These are phyloP conservation scores for Hydrotaea diabolus DNA, from an alignment of 2,888 invertebrate genomes.

Conservation along the genomic window DNA sequence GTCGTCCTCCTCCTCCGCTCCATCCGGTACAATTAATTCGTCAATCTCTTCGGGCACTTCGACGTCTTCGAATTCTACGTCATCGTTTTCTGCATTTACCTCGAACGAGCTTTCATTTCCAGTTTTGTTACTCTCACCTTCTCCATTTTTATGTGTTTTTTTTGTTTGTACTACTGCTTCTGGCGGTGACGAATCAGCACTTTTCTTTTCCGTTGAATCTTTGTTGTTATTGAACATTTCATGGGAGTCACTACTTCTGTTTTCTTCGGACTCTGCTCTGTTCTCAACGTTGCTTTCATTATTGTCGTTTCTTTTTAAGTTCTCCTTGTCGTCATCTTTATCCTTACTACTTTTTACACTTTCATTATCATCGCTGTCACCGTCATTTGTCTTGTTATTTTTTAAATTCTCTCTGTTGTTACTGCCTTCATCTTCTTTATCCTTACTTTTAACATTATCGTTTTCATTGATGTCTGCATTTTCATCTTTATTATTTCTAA, in stretches of 20 bases:
- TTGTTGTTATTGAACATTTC: too few relatives aligned
- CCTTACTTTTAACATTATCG: not conserved
- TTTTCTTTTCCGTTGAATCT: not conserved
- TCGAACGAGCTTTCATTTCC: constrained; percentile 24
- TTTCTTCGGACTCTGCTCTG: not conserved
- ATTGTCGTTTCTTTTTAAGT: not conserved
- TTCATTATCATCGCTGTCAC: not conserved
- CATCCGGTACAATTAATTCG: constrained; percentile 68
- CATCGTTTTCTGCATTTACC: constrained; percentile 32
- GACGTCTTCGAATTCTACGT: constrained; percentile 58
- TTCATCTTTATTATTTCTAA: not conserved
- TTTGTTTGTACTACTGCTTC: not conserved
- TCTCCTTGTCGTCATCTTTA: not conserved
- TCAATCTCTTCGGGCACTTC: constrained; percentile 61
- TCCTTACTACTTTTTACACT: not conserved
- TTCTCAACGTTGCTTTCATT: not conserved
- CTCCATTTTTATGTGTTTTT: not conserved
- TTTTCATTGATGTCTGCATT: not conserved
- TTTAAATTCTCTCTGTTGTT: too few relatives aligned
- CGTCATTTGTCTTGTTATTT: too few relatives aligned
- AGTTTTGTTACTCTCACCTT: constrained; percentile 1
- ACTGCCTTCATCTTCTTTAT: not conserved
- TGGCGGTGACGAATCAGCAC: not conserved
- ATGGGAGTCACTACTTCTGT: not conserved
- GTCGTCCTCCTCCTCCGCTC: constrained; percentile 35